Conservation (phyloP, 2,113 vertebrate species). For the Poeciliopsis turrubarensis region DNA sequence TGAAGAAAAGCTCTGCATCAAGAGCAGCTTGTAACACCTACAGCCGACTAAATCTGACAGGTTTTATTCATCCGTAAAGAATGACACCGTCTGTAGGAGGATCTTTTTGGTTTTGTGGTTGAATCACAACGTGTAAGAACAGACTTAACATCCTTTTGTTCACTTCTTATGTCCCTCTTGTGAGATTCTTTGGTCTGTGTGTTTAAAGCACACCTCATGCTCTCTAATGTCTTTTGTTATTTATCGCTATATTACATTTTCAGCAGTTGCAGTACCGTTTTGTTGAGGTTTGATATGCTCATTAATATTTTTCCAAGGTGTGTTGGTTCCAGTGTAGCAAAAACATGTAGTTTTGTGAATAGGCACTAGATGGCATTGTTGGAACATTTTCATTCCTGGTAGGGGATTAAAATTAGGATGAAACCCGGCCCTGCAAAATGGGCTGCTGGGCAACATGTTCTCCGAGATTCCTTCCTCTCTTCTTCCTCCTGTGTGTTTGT, state of each 20-base stretch:
- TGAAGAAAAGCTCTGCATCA: neutral
- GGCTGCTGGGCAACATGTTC: conserved; percentile 55
- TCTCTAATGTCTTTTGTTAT: conserved; percentile 20
- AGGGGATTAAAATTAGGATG: conserved; percentile 4
- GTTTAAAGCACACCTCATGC: conserved; percentile 14
- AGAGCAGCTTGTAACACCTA: neutral
- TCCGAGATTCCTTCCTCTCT: conserved; percentile 31
- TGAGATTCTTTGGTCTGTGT: neutral
- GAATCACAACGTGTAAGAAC: conserved; percentile 20
- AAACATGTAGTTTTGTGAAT: neutral
- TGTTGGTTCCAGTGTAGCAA: neutral
- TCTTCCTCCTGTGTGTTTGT: conserved; percentile 5
- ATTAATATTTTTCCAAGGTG: neutral
- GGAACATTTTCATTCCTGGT: conserved; percentile 30
- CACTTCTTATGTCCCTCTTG: conserved; percentile 19
- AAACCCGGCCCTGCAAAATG: conserved; percentile 52
- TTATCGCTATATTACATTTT: neutral
- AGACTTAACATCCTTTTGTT: conserved; percentile 13
- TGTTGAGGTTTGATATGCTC: neutral
- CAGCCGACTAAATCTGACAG: neutral
- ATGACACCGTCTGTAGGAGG: neutral
- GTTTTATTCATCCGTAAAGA: conserved; percentile 1
- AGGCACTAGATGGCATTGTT: conserved; percentile 71
- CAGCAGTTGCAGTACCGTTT: neutral
- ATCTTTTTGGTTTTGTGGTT: neutral